These are phyloP conservation scores for Piaya cayana DNA, from an alignment of 2,113 vertebrate genomes.

Conservation along the genomic window DNA sequence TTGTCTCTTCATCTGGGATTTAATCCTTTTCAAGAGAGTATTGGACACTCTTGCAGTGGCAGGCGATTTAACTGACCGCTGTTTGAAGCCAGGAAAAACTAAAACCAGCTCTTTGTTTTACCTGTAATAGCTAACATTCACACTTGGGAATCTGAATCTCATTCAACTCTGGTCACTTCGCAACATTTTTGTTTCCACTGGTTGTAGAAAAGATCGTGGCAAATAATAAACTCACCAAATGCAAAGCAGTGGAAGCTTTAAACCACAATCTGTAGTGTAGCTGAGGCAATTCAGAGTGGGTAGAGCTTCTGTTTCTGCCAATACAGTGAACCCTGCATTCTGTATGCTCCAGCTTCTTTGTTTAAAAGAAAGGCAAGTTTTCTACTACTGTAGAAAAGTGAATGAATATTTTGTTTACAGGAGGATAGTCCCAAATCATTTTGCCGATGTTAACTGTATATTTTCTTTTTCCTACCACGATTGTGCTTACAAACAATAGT, in stretches of 20 bases:
- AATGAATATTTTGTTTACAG: neutral
- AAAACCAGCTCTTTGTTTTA: neutral
- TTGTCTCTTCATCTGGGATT: neutral
- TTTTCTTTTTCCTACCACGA: neutral
- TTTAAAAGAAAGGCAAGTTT: neutral
- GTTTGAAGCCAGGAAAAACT: neutral
- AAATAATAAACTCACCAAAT: neutral
- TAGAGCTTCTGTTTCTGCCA: neutral
- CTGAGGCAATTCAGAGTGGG: neutral
- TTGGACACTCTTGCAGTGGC: neutral
- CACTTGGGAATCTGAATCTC: neutral
- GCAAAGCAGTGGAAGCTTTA: neutral
- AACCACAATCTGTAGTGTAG: neutral
- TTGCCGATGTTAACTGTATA: neutral
- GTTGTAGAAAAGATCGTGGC: neutral
- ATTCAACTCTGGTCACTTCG: neutral
- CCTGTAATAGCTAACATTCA: neutral
- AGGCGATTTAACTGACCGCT: neutral
- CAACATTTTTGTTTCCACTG: neutral
- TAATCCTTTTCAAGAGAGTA: neutral
- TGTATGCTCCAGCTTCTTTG: neutral
- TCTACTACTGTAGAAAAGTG: slow-evolving; percentile 1
- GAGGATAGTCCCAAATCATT: neutral
- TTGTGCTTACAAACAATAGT: neutral
- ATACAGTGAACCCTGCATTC: neutral